Evolutionary conservation across 1,140 invertebrate genomes (phyloP), one percentile per base, ranked within the genome.

Genomic region (Stratiolaelaps scimitus): DNA sequence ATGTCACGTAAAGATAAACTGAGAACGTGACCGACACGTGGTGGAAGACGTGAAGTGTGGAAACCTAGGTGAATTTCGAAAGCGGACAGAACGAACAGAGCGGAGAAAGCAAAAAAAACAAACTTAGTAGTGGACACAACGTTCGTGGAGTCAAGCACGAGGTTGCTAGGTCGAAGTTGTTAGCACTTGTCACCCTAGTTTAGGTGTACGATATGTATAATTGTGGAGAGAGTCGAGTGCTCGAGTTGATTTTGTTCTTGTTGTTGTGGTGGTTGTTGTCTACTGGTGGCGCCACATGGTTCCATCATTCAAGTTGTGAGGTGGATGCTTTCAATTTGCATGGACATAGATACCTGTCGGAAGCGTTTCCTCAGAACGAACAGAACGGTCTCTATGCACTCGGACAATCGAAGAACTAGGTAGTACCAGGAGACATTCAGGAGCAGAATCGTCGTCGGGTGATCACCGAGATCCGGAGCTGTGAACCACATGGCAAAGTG

Each of bases 1-100:
- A 69, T 1, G 68, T 69, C 15, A 68, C 68, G 15, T 69, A 65
- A 44, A 69, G 68, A 28, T 69, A 69, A n/a, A 68, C 67, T 43
- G 64, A 68, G 67, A 69, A 69, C 67, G 67, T 69, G 1, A 69
- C 53, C 4, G 53, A 60, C 4, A 60, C 53, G 53, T 60, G 53
- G 10, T 60, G 53, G 23, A 60, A 60, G 2, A 60, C 53, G 53
- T 60, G 53, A 4, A 60, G 53, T 2, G 23, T n/a, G 53, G 53
- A 60, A 10, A 60, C 53, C 53, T 60, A 34, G n/a, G n/a, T n/a
- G n/a, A n/a, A n/a, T n/a, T n/a, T n/a, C n/a, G n/a, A n/a, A n/a
- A n/a, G n/a, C n/a, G n/a, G n/a, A n/a, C n/a, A n/a, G 47, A 48
- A 45, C 44, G 44, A 48, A 48, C 47, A 15, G 15, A 4, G 47